Conservation (phyloP, 2,888 invertebrate genomes). For the Caenorhabditis sp. region DNA sequence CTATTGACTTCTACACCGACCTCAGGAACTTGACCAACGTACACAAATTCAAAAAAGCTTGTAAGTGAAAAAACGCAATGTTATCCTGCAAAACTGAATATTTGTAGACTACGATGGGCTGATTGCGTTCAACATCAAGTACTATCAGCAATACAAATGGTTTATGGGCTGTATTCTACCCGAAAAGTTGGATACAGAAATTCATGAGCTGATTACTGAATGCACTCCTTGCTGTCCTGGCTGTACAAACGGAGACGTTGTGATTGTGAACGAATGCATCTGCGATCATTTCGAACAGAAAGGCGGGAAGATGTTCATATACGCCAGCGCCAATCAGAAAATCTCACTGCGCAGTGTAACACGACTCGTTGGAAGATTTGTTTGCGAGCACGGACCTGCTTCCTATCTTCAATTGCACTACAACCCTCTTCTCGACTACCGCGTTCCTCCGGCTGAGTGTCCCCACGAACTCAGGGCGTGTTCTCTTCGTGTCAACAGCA, state of each 20-base stretch:
- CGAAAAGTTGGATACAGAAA: neutral
- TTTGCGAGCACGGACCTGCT: slow-evolving; percentile 37
- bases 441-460: too few relatives aligned
- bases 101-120: neutral
- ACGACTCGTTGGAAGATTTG: slow-evolving; percentile 20
- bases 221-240: slow-evolving; percentile 5
- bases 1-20: slow-evolving; percentile 21
- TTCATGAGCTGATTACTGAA: too few relatives aligned
- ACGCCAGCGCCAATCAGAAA: neutral
- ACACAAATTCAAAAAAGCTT: neutral
- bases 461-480: too few relatives aligned
- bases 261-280: slow-evolving; percentile 9
- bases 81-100: too few relatives aligned
- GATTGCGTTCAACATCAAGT: slow-evolving; percentile 9
- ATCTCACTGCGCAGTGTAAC: neutral
- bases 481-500: too few relatives aligned
- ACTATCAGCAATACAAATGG: slow-evolving; percentile 22
- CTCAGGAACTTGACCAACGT: neutral
- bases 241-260: slow-evolving; percentile 25
- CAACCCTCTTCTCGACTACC: neutral
- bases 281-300: neutral
- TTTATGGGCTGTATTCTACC: slow-evolving; percentile 12
- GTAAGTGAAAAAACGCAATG: too few relatives aligned
- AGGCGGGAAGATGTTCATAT: neutral
- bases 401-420: neutral